phyloP scores from a whole-genome alignment of 2,113 vertebrate species.

The Rhinolophus ferrumequinum region DNA sequence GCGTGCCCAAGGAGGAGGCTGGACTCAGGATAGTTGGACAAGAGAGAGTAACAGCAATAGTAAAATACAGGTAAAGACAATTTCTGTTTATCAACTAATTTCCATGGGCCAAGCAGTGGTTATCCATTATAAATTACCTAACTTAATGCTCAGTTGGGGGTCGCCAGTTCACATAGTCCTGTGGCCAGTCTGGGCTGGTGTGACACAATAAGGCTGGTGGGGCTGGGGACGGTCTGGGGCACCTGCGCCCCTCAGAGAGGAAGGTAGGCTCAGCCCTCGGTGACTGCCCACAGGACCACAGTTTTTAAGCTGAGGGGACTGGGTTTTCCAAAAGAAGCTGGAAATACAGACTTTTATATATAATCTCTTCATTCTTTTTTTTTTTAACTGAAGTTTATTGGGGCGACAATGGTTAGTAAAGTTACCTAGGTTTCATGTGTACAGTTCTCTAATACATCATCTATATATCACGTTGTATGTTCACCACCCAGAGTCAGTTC shows the following conservation, averaged over 20 bases:
- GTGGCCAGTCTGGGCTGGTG: neutral
- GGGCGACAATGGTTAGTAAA: too few relatives aligned
- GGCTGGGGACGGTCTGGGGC: accelerated
- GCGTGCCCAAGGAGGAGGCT: neutral
- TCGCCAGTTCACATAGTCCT: neutral
- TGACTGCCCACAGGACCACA: neutral
- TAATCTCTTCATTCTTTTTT: neutral
- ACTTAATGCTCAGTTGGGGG: neutral
- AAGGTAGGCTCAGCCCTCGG: neutral
- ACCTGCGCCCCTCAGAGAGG: neutral
- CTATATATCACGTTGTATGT: too few relatives aligned
- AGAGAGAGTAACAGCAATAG: neutral
- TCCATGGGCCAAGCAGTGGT: neutral
- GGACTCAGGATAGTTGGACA: neutral
- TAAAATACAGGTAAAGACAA: neutral
- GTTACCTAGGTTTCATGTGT: too few relatives aligned
- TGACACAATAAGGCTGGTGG: neutral
- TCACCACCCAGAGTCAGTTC: too few relatives aligned
- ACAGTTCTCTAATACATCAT: too few relatives aligned
- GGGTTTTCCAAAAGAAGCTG: neutral
- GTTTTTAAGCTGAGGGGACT: neutral
- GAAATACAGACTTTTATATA: neutral
- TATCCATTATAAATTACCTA: neutral
- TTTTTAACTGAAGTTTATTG: too few relatives aligned
- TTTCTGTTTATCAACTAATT: neutral